These are phyloP conservation scores for Anhinga anhinga DNA, from an alignment of 2,113 vertebrate genomes.

Conservation along the genomic window DNA sequence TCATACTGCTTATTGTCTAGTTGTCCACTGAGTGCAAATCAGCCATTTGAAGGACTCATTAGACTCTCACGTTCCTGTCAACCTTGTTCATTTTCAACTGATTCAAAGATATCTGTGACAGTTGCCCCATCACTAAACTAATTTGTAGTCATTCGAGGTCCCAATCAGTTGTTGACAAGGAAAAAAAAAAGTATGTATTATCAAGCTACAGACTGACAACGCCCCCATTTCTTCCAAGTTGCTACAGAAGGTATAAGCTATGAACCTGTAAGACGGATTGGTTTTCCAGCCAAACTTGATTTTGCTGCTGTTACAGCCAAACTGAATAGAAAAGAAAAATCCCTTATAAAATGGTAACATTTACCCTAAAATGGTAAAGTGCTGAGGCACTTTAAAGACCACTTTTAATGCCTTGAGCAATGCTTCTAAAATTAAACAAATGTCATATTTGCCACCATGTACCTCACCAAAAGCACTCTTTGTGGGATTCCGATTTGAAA, in stretches of 20 bases:
- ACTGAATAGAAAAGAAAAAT: constrained; percentile 18
- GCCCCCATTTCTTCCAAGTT: neutral
- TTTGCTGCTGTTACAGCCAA: neutral
- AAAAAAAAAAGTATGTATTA: constrained; percentile 58
- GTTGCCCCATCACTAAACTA: constrained; percentile 92
- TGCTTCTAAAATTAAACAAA: constrained; percentile 59
- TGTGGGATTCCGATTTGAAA: neutral
- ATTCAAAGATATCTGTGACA: constrained; percentile 86
- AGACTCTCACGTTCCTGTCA: constrained; percentile 94
- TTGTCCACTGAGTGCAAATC: constrained; percentile 83
- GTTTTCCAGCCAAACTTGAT: constrained; percentile 29
- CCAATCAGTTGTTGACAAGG: constrained; percentile 83
- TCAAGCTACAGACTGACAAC: constrained; percentile 23
- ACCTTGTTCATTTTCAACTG: constrained; percentile 91
- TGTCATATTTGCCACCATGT: neutral
- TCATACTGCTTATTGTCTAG: constrained; percentile 86
- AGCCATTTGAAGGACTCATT: constrained; percentile 94
- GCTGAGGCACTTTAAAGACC: constrained; percentile 15
- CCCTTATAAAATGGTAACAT: neutral
- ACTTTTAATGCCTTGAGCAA: neutral
- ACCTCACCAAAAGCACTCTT: constrained; percentile 1
- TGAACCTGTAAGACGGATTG: neutral
- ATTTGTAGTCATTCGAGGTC: constrained; percentile 89
- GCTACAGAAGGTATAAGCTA: neutral
- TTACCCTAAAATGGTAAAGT: neutral